Base-by-base conservation (phyloP, 2,888 invertebrate genomes). In the Monoplex corrugatus region DNA sequence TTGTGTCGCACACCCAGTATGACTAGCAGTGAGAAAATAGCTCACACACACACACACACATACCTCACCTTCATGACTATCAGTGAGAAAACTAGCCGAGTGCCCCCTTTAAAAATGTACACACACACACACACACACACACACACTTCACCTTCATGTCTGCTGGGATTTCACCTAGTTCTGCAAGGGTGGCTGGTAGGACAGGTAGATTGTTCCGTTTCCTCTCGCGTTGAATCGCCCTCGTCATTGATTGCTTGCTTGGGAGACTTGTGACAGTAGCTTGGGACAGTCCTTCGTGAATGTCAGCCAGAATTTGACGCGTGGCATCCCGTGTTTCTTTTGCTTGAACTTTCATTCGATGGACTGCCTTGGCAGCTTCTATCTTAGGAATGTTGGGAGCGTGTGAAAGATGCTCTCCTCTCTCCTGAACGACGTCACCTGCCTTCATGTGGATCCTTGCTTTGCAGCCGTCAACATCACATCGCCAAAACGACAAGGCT, bases 61-160 rank as follows among this genome's bases (percentile, higher is more conserved):
- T 28, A 5, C 68, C 5, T 28, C 68, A 50, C 8, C 50, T 50
- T 23, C 63, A 63, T 5, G n/a, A 19, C 72, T 35, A 3, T 10
- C 72, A 72, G 3, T 35, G 3, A 6, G 10, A 43, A 38, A 80
- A 80, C 78, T 23, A 19, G 23, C 78, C 16, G 6, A 80, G 13
- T 23, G 16, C 38, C 40, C 16, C 40, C 38, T 40, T 40, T 23
- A 43, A 38, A 80, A 2, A 43, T 16, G 40, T 3, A 43, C 40
- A 80, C 23, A 28, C 78, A 72, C 72, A 72, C 35, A 72, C 72
- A 72, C 32, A 72, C 72, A 75, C 75, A 75, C 75, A 75, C 75
- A 75, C 75, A 75, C 75, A 75, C 75, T 38, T 75, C 72, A 75
- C 72, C 72, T 75, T 75, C 72, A 75, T 75, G 68, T 68, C 68